Conservation (phyloP, 2,888 invertebrate species). For the Rotaria sp. region DNA sequence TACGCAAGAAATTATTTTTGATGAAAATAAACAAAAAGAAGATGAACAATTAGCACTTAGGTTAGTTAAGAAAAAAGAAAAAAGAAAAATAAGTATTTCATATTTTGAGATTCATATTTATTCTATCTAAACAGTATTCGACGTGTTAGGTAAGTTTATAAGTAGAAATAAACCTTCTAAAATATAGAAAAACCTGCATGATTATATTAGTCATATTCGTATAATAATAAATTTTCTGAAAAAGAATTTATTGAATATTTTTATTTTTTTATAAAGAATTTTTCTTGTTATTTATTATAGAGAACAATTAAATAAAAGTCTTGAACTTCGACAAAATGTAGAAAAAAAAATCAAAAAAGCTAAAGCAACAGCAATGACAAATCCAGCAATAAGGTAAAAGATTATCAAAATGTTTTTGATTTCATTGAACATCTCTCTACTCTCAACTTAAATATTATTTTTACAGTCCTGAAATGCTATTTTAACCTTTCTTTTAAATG, state of each 20-base stretch:
- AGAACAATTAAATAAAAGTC: slow-evolving; percentile 4
- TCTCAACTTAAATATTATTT: too few species aligned
- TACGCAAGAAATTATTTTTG: background rate
- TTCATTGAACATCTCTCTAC: too few species aligned
- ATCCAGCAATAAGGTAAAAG: background rate
- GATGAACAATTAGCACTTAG: background rate
- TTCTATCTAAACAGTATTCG: background rate
- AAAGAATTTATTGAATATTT: background rate
- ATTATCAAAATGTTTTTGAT: background rate
- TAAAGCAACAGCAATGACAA: background rate
- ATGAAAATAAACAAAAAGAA: background rate
- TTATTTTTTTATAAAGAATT: background rate
- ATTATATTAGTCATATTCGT: background rate
- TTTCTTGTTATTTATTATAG: background rate
- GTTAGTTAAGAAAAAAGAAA: background rate
- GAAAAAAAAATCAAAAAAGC: slow-evolving; percentile 7
- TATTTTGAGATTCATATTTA: background rate
- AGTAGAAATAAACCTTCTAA: background rate
- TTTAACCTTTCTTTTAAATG: too few species aligned
- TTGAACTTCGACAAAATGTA: background rate
- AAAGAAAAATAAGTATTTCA: background rate
- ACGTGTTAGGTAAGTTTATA: background rate
- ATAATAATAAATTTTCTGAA: background rate
- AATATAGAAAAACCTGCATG: background rate
- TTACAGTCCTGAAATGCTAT: too few species aligned